These are phyloP conservation scores for Chymomyza costata DNA, from an alignment of 1,140 invertebrate species.

Conservation along the genomic window DNA sequence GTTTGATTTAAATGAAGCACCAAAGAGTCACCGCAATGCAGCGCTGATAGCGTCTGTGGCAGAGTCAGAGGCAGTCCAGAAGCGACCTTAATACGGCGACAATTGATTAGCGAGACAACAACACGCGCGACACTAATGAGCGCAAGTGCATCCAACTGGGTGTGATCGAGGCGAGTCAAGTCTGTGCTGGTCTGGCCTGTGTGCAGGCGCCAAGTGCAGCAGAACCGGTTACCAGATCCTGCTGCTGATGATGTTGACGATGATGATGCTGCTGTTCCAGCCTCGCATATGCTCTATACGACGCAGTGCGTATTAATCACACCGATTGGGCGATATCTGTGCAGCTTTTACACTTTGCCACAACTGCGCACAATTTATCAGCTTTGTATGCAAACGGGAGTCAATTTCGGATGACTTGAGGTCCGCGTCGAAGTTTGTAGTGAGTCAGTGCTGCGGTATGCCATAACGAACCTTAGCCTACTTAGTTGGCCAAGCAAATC, in stretches of 20 bases:
- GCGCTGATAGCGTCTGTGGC: slow-evolving; percentile 36
- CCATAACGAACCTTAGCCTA: slow-evolving; percentile 71
- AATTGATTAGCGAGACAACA: slow-evolving; percentile 63
- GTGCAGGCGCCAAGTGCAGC: slow-evolving; percentile 51
- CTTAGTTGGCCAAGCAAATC: slow-evolving; percentile 31
- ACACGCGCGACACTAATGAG: slow-evolving; percentile 56
- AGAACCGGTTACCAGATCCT: slow-evolving; percentile 35
- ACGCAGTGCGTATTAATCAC: slow-evolving; percentile 54
- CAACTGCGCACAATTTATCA: slow-evolving; percentile 65
- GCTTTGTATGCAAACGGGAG: no score
- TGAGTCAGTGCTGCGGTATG: slow-evolving; percentile 59
- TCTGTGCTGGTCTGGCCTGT: slow-evolving; percentile 5
- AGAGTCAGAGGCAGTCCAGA: slow-evolving; percentile 1
- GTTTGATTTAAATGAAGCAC: slow-evolving; percentile 59
- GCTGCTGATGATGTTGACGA: background rate
- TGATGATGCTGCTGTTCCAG: slow-evolving; percentile 9
- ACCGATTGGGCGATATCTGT: slow-evolving; percentile 50
- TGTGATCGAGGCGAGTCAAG: background rate
- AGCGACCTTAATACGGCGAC: slow-evolving; percentile 60
- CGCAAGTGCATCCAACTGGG: slow-evolving; percentile 15
- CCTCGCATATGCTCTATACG: slow-evolving; percentile 18
- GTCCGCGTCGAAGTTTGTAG: slow-evolving; percentile 1
- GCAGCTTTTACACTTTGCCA: slow-evolving; percentile 45
- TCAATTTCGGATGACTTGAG: slow-evolving; percentile 33
- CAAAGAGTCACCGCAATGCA: slow-evolving; percentile 41